Percentiles rank a stretch among this genome's conserved stretches.
phyloP scores from a whole-genome alignment of 2,113 vertebrate species.

The Meles meles region DNA sequence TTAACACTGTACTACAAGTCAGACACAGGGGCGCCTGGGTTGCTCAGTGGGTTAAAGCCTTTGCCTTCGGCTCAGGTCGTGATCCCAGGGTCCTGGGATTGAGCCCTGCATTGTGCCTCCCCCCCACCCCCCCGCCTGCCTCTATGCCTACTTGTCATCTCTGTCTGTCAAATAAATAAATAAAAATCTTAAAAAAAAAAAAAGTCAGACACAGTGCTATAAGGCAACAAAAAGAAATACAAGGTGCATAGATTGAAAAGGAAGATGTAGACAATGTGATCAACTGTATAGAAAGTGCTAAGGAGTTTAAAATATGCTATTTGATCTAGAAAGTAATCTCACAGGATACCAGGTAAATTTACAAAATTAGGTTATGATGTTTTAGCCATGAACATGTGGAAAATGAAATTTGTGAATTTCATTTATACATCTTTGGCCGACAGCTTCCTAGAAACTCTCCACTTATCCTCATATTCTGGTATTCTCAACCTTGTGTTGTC shows the following conservation, averaged over 20 bases:
- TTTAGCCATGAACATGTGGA: not conserved
- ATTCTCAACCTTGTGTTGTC: not conserved
- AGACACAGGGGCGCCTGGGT: not conserved
- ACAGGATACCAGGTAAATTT: not conserved
- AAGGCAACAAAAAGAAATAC: not conserved
- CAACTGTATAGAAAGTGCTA: not conserved
- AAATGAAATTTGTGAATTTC: slow-evolving; percentile 18
- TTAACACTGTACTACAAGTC: not conserved
- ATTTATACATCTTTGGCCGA: not conserved
- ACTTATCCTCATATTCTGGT: not conserved
- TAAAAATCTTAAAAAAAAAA: not conserved
- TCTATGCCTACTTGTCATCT: no score
- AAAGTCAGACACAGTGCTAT: not conserved
- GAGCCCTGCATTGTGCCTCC: no score
- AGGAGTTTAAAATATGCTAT: not conserved
- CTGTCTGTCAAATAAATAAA: no score
- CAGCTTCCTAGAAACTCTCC: not conserved
- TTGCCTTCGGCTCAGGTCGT: no score
- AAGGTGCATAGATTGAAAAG: not conserved
- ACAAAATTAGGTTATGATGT: not conserved
- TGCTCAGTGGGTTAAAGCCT: no score
- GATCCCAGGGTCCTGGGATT: no score
- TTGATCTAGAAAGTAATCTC: not conserved
- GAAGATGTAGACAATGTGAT: not conserved
- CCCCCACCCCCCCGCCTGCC: no score